Conservation (phyloP, 2,888 invertebrate genomes). For the Blera fallax region DNA sequence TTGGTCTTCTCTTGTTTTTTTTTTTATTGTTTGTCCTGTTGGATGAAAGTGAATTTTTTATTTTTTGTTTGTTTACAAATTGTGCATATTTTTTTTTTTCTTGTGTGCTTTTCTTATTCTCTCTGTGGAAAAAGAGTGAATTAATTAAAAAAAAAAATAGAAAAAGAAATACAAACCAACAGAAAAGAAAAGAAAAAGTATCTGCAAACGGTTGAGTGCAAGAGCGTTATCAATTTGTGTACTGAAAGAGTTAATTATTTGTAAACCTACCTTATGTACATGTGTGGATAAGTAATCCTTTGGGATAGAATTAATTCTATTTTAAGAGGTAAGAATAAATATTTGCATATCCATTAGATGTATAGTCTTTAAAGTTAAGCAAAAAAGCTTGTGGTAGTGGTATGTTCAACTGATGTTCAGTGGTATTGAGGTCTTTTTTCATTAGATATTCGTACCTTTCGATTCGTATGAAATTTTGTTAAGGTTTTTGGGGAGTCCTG, state of each 20-base stretch:
- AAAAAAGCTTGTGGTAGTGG: no score
- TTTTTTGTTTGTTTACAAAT: constrained; percentile 70
- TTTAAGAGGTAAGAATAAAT: constrained; percentile 15
- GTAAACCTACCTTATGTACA: constrained; percentile 8
- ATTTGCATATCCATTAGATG: background rate
- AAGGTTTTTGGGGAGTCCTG: no score
- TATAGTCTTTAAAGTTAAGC: background rate
- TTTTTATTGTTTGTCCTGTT: constrained; percentile 59
- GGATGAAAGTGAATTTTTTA: constrained; percentile 72
- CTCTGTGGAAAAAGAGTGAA: constrained; percentile 20
- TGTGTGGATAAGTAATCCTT: constrained; percentile 57
- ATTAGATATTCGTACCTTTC: no score
- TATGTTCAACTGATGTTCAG: no score
- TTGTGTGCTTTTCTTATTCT: constrained; percentile 10
- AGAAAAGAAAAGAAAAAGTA: background rate
- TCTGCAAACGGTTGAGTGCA: constrained; percentile 3
- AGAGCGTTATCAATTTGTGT: background rate
- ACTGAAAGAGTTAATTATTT: constrained; percentile 25
- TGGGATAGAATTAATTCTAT: constrained; percentile 22
- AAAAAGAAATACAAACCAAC: background rate
- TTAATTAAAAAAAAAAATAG: constrained; percentile 15
- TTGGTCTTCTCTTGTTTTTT: constrained; percentile 8
- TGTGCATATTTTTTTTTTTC: constrained; percentile 43
- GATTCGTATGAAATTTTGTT: no score
- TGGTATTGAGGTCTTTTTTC: no score